These are phyloP conservation scores for Lepidocyrtinus sp. DNA, from an alignment of 2,888 invertebrate genomes.

Conservation along the genomic window DNA sequence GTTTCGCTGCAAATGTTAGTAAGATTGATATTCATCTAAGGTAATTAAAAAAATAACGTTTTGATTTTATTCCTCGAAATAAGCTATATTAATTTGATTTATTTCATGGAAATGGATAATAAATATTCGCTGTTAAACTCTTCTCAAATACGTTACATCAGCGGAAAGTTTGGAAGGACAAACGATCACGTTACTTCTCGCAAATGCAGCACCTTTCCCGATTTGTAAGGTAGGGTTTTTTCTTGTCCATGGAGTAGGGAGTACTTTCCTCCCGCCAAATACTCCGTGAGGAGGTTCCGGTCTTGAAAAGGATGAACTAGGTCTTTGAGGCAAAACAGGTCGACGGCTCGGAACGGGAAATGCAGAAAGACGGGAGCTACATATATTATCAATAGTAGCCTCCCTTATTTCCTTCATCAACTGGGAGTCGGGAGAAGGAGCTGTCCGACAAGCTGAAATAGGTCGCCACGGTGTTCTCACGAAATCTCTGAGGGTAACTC, in stretches of 20 bases:
- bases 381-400: not conserved
- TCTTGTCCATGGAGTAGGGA: constrained; percentile 48
- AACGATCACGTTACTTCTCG: constrained; percentile 53
- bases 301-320: constrained; percentile 35
- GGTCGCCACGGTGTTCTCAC: constrained; percentile 64
- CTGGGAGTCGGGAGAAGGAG: not conserved
- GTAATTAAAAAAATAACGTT: not conserved
- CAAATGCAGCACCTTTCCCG: constrained; percentile 53
- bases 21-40: too few species aligned
- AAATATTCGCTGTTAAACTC: too few species aligned
- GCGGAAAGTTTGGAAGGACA: constrained; percentile 65
- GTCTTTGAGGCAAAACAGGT: constrained; percentile 32
- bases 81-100: too few species aligned
- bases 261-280: constrained; percentile 50
- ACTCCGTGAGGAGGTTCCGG: constrained; percentile 47
- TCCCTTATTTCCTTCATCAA: constrained; percentile 22
- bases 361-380: constrained; percentile 37
- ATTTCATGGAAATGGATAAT: too few species aligned
- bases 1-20: too few species aligned
- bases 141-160: constrained; percentile 65
- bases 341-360: constrained; percentile 41
- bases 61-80: not conserved
- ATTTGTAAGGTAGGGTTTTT: constrained; percentile 51
- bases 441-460: constrained; percentile 35
- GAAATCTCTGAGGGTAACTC: constrained; percentile 63